phyloP scores from a whole-genome alignment of 2,113 vertebrate species.

The Gymnarchus niloticus region DNA sequence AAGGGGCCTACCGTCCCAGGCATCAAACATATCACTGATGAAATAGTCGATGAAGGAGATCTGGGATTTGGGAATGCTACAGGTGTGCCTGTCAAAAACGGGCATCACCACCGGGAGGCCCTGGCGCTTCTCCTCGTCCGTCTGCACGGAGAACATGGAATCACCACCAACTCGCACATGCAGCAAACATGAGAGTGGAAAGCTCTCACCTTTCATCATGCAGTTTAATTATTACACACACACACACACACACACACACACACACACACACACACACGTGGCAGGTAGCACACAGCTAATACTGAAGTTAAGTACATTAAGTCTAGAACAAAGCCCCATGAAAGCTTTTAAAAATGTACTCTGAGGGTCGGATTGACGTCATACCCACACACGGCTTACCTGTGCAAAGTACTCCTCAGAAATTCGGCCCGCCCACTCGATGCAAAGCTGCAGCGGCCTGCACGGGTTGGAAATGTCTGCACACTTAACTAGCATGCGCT shows the following conservation, averaged over 20 bases:
- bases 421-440: constrained; percentile 93
- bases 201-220: not conserved
- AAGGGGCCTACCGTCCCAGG: constrained; percentile 86
- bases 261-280: too few relatives aligned
- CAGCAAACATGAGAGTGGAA: not conserved
- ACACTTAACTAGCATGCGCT: constrained; percentile 95
- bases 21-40: constrained; percentile 95
- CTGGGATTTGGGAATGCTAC: constrained; percentile 96
- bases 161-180: not conserved
- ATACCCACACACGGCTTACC: too few relatives aligned
- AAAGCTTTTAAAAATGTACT: too few relatives aligned
- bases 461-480: constrained; percentile 95
- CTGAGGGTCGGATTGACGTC: too few relatives aligned
- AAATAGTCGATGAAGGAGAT: constrained; percentile 98
- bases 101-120: constrained; percentile 93
- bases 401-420: constrained; percentile 97
- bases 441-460: constrained; percentile 77
- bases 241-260: too few relatives aligned
- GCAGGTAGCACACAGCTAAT: too few relatives aligned
- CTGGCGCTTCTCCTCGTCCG: constrained; percentile 89
- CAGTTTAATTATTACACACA: too few relatives aligned
- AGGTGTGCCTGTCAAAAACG: constrained; percentile 92
- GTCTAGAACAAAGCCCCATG: too few relatives aligned
- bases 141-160: constrained; percentile 57
- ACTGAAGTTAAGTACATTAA: too few relatives aligned